Percentiles rank a stretch among this genome's conserved stretches.
Conservation (phyloP, 2,888 invertebrate genomes). For the Dromius quadrimaculatus region DNA sequence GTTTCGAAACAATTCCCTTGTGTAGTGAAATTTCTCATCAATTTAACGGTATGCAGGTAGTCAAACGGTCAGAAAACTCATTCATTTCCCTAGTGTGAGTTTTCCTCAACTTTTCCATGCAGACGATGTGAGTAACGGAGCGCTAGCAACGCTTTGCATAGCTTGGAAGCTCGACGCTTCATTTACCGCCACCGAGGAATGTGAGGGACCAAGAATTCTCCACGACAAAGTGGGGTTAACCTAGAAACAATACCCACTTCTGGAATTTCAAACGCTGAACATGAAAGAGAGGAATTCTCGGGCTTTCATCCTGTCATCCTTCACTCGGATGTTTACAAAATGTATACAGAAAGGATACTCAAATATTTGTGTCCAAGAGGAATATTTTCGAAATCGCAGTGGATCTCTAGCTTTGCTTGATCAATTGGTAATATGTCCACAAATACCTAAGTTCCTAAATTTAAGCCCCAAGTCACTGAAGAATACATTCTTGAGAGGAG, state of each 20-base stretch:
- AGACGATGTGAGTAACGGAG: neutral
- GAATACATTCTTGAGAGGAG: too few species aligned
- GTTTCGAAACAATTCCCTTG: constrained; percentile 22
- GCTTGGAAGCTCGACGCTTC: constrained; percentile 16
- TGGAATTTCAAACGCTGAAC: constrained; percentile 46
- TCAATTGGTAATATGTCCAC: constrained; percentile 42
- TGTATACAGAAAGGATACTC: constrained; percentile 46
- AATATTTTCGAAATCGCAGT: constrained; percentile 37
- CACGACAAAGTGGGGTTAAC: constrained; percentile 46
- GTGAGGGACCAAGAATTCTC: constrained; percentile 18
- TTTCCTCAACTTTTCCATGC: constrained; percentile 29
- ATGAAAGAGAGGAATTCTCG: constrained; percentile 38
- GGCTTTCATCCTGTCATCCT: constrained; percentile 3
- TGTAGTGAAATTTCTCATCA: constrained; percentile 20
- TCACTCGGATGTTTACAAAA: constrained; percentile 23
- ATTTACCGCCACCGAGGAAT: constrained; percentile 18
- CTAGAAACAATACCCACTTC: constrained; percentile 48
- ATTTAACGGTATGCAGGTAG: constrained; percentile 30
- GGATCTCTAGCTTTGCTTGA: constrained; percentile 37
- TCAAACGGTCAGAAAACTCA: constrained; percentile 31
- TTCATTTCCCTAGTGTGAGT: neutral
- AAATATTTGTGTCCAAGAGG: constrained; percentile 38
- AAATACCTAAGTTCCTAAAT: constrained; percentile 29
- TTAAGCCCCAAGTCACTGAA: constrained; percentile 1
- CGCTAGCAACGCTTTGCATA: neutral